Base-by-base conservation (phyloP, 1,140 invertebrate genomes). In the Drosophila saltans region DNA sequence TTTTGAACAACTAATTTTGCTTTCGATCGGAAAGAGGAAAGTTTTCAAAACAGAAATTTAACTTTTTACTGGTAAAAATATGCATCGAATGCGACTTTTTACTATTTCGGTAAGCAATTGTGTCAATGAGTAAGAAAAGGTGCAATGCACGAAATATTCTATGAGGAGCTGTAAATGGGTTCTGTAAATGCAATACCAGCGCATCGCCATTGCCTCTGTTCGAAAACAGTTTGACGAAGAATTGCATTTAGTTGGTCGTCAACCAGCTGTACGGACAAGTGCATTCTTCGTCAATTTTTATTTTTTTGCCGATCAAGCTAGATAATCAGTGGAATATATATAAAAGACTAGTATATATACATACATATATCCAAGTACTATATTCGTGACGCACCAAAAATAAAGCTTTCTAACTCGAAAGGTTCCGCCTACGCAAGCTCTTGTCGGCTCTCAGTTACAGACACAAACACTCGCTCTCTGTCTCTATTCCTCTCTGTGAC, bases 331-430 rank as follows among this genome's bases (percentile, higher is more conserved):
- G 45, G 7, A 8, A 21, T 5, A 48, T 48, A 8, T 21, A 45
- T 7, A 36, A 5, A 36, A 36, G 6, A 4, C 33, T 36, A 24
- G 48, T 24, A 57, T 39, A 58, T 30, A 1, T 39, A 39, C 1
- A 36, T 36, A 21, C 21, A 58, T 59, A 21, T 24, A 24, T 9
- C 11, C 10, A 39, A 16, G 36, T 28, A 36, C 33, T 36, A 7
- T 36, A 48, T 28, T 33, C 3, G 43, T 55, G 48, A 55, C 36
- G 30, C 28, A 56, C 36, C 36, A 66, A 66, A 33, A 52, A 36
- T 30, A 55, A 36, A 56, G 48, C 52, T 66, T 55, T 33, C 64
- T 36, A 59, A 55, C 55, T 55, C 64, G 52, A 56, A 66, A 66
- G 55, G 26, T 56, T 40, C 45, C 57, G 28, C 57, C 57, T 40